Evolutionary conservation across 2,113 vertebrate genomes (phyloP), one percentile per base, ranked within the genome.

Genomic region (Saimiri boliviensis): DNA sequence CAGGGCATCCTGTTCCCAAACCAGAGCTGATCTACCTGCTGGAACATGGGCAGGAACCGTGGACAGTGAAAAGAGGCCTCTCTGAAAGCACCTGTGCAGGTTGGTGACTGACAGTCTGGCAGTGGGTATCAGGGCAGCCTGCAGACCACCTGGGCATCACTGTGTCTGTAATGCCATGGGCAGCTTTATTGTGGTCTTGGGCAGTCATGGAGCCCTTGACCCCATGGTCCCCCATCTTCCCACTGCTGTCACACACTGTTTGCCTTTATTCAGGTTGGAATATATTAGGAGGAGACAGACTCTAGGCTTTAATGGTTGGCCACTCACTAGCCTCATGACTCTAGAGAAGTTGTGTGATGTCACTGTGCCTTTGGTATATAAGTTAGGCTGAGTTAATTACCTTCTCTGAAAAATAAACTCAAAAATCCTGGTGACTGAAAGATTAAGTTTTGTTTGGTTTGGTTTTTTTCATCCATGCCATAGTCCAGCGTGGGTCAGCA

Each of bases 1-100:
- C 84, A 97, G 91, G 93, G 30, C 13, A 58, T 86, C 52, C 35
- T 86, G 40, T 95, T 86, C 88, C 95, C n/a, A 83, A 86, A 30
- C 35, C 74, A 89, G 93, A 96, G 60, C 27, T 93, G 19, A 58
- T 83, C 45, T 80, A 8, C 30, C 42, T 81, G 1, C 52, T 83
- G n/a, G 66, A 93, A 6, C 70, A 56, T 58, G 68, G 37, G n/a
- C 88, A 79, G 73, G 88, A 81, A 40, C 60, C 42, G 0, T 40
- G 91, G 95, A 16, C 10, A 8, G 20, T n/a, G 63, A 89, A 27
- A 52, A 82, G 73, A 77, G 42, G 23, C 35, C 74, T 68, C 58
- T 80, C 40, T 35, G 42, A 63, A 79, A 66, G 37, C 58, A 58
- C 37, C 37, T 68, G 1, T 52, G 10, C n/a, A 92, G 91, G 96